Conservation (phyloP, 2,888 invertebrate genomes). For the Pollenia amentaria region DNA sequence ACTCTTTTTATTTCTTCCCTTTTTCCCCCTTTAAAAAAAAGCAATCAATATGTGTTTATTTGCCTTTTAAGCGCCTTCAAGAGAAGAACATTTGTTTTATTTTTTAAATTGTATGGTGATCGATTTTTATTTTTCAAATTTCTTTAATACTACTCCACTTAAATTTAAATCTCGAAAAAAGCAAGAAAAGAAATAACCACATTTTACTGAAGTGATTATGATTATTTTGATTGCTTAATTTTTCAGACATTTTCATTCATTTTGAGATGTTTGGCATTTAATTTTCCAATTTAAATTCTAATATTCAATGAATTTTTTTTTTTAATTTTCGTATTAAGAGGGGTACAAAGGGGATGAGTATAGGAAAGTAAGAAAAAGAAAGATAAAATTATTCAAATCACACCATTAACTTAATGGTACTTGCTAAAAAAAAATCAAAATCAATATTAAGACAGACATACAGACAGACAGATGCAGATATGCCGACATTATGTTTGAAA, state of each 20-base stretch:
- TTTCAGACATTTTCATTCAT: constrained; percentile 41
- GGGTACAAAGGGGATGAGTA: not conserved
- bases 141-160: constrained; percentile 63
- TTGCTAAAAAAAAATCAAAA: constrained; percentile 47
- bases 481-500: not conserved
- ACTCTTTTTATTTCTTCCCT: constrained; percentile 5
- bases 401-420: constrained; percentile 64
- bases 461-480: not conserved
- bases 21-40: not conserved
- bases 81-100: constrained; percentile 52
- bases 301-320: constrained; percentile 54
- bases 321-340: not conserved
- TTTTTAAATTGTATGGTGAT: constrained; percentile 11
- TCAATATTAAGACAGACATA: not conserved
- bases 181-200: constrained; percentile 48
- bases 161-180: constrained; percentile 37
- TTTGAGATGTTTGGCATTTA: constrained; percentile 30
- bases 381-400: constrained; percentile 57
- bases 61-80: constrained; percentile 13
- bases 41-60: constrained; percentile 59
- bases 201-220: constrained; percentile 73
- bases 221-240: constrained; percentile 73
- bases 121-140: constrained; percentile 41
- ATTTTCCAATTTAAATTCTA: constrained; percentile 31
- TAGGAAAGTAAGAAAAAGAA: constrained; percentile 11